Evolutionary conservation across 2,797 vertebrate species (phyloP).

Genomic region (Anguilla anguilla): DNA sequence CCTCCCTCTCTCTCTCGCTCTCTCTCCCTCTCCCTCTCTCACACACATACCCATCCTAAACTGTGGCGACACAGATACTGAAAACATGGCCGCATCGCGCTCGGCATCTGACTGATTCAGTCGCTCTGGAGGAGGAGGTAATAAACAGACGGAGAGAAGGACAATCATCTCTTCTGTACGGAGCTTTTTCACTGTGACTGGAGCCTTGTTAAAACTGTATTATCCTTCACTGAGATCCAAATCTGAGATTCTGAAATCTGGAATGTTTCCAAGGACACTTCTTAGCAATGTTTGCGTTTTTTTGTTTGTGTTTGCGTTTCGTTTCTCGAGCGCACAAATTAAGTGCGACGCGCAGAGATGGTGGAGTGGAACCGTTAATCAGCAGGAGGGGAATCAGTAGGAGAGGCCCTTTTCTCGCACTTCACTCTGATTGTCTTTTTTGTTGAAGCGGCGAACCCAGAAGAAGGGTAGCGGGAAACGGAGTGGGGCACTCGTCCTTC

Average conservation of each 20-base stretch:
- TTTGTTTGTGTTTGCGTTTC: background rate
- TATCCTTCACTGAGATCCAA: too few relatives aligned
- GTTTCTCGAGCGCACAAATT: background rate
- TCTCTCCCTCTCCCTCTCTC: slow-evolving; percentile 42
- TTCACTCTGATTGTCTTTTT: background rate
- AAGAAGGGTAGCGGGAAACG: background rate
- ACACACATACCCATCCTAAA: slow-evolving; percentile 38
- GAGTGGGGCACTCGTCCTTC: background rate
- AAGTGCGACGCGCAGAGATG: background rate
- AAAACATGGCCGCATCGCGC: slow-evolving; percentile 33
- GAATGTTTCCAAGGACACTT: background rate
- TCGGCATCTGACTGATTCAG: slow-evolving; percentile 22
- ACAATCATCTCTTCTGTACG: slow-evolving; percentile 39
- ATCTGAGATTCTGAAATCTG: background rate
- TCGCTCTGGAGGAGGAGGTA: slow-evolving; percentile 31
- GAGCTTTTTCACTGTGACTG: slow-evolving; percentile 35
- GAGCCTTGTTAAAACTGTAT: slow-evolving; percentile 36
- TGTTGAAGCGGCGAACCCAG: background rate
- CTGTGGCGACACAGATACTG: slow-evolving; percentile 36
- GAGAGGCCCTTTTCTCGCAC: background rate
- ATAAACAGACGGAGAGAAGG: slow-evolving; percentile 23
- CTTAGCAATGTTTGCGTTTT: background rate
- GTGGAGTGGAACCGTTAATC: background rate
- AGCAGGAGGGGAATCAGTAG: background rate
- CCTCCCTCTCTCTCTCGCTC: background rate